Evolutionary conservation across 2,888 invertebrate genomes (phyloP).

Genomic region (Malachius bipustulatus): DNA sequence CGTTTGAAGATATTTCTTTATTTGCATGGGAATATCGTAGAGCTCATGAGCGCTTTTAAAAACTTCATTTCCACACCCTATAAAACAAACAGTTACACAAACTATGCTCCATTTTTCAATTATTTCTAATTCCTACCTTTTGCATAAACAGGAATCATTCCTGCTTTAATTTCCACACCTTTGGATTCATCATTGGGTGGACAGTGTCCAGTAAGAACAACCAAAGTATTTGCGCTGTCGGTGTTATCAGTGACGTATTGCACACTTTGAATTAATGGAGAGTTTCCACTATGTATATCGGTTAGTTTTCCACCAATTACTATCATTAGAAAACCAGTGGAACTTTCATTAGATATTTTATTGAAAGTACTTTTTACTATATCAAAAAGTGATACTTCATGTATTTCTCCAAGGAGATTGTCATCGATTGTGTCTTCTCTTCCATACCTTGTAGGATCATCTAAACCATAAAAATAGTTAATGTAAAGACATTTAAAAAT

Average conservation of each 20-base stretch:
- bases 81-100: too few relatives aligned
- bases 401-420: background rate
- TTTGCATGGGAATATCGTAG: too few relatives aligned
- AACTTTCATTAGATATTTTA: slow-evolving; percentile 16
- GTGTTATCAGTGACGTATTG: slow-evolving; percentile 28
- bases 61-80: too few relatives aligned
- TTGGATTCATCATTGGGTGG: slow-evolving; percentile 12
- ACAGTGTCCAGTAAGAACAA: slow-evolving; percentile 26
- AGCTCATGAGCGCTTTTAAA: too few relatives aligned
- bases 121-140: slow-evolving; percentile 17
- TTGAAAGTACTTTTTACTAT: slow-evolving; percentile 23
- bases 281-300: slow-evolving; percentile 24
- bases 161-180: too few relatives aligned
- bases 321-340: slow-evolving; percentile 24
- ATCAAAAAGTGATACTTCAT: slow-evolving; percentile 23
- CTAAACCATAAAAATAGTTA: too few relatives aligned
- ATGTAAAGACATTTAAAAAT: too few relatives aligned
- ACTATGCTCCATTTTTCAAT: too few relatives aligned
- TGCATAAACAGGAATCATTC: slow-evolving; percentile 20
- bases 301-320: slow-evolving; percentile 25
- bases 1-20: too few relatives aligned
- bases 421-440: slow-evolving; percentile 6
- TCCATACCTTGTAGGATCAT: background rate
- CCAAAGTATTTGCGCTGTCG: slow-evolving; percentile 23
- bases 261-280: slow-evolving; percentile 27